Conservation (phyloP, 1,140 invertebrate species). For the Heliconius hewitsoni region DNA sequence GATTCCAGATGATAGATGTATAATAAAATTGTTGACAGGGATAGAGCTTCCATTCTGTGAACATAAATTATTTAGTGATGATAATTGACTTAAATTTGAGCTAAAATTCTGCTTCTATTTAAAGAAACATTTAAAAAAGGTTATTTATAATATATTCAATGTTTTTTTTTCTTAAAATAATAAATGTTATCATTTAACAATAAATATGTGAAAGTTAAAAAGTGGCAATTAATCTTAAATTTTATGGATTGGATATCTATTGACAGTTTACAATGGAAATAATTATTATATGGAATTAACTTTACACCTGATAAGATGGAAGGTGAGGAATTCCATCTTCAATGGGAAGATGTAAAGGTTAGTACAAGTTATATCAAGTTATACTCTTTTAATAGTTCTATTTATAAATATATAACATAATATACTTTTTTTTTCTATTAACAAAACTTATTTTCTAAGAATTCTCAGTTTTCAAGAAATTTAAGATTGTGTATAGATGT, state of each 20-base stretch:
- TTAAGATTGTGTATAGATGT: too few relatives aligned
- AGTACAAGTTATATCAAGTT: constrained; percentile 1
- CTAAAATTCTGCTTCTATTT: too few relatives aligned
- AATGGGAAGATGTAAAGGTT: constrained; percentile 77
- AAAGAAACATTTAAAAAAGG: not conserved
- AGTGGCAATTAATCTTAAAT: not conserved
- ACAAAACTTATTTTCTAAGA: too few relatives aligned
- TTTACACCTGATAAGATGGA: constrained; percentile 56
- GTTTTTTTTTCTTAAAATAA: too few relatives aligned
- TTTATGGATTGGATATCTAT: not conserved
- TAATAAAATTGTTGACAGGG: constrained; percentile 49
- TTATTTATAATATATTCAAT: not conserved
- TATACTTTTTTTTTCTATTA: too few relatives aligned
- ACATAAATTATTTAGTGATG: not conserved
- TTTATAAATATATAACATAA: too few relatives aligned
- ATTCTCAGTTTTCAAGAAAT: too few relatives aligned
- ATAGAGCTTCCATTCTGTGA: constrained; percentile 8
- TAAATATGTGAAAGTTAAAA: not conserved
- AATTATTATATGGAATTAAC: not conserved
- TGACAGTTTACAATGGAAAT: constrained; percentile 2
- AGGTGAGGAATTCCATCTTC: constrained; percentile 68
- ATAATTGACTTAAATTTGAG: not conserved
- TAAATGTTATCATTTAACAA: too few relatives aligned
- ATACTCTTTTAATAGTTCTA: too few relatives aligned
- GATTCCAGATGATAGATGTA: constrained; percentile 57